Evolutionary conservation across 2,888 invertebrate species (phyloP).

Genomic region (Drosophila yooni): DNA sequence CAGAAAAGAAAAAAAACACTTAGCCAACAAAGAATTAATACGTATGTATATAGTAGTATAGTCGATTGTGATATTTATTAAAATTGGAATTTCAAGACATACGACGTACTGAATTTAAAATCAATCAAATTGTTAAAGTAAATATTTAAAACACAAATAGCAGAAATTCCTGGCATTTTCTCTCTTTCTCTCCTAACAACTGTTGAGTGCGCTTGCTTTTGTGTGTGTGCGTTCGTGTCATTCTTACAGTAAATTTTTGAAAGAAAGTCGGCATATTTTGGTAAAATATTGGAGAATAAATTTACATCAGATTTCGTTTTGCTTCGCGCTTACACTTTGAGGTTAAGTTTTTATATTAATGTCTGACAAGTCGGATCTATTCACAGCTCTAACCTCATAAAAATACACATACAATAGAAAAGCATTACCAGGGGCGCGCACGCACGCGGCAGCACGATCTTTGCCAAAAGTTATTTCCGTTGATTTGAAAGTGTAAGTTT

Average conservation of each 20-base stretch:
- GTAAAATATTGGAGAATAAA: conserved; percentile 3
- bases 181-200: conserved; percentile 55
- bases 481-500: conserved; percentile 78
- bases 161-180: conserved; percentile 43
- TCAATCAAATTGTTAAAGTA: conserved; percentile 62
- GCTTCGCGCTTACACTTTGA: background rate
- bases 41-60: conserved; percentile 67
- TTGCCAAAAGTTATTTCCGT: conserved; percentile 48
- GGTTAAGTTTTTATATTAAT: background rate
- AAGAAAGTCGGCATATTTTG: conserved; percentile 25
- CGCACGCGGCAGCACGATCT: conserved; percentile 53
- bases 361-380: background rate
- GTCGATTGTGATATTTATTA: conserved; percentile 74
- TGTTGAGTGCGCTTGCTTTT: conserved; percentile 55
- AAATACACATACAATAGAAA: conserved; percentile 11
- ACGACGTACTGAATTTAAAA: conserved; percentile 39
- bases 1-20: conserved; percentile 26
- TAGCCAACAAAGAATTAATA: conserved; percentile 47
- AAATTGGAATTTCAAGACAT: conserved; percentile 64
- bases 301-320: conserved; percentile 22
- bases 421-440: conserved; percentile 27
- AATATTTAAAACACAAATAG: conserved; percentile 47
- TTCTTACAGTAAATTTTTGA: conserved; percentile 44
- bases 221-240: conserved; percentile 77
- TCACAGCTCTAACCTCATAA: conserved; percentile 31